Evolutionary conservation across 1,140 invertebrate species (phyloP), one percentile per base, ranked within the genome.

Genomic region (Grapholita molesta): DNA sequence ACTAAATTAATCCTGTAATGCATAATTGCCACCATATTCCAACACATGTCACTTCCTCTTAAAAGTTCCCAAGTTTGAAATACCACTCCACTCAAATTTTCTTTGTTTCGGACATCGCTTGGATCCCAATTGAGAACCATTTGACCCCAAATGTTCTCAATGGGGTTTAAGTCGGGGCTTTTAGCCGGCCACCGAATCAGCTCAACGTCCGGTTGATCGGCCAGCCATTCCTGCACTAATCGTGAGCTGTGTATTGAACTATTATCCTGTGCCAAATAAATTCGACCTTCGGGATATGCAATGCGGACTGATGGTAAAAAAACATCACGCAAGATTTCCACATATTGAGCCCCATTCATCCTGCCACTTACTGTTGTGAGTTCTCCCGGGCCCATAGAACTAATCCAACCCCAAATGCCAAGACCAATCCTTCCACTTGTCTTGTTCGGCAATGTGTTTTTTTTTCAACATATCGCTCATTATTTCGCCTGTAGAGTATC

Each of bases 61-160:
- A 42, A 30, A 33, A 28, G n/a, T 66, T 52, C 66, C 66, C 35
- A 48, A 21, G 25, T 67, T 9, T n/a, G 2, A 11, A 23, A 15
- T 15, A 67, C 35, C 24, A 21, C 32, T 24, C 9, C n/a, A 6
- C 21, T 67, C 12, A 67, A 32, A 24, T 42, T 32, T 28, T 52
- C 9, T 23, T 24, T 42, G 8, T 48, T 52, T 67, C 38, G 38
- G 11, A 48, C 24, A 18, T 67, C 42, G n/a, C 11, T 23, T 24
- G 35, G 24, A 35, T 67, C 66, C 71, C 71, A 72, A 35, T 65
- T 70, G 11, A 42, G 30, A 15, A 69, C 38, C 70, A 61, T 74
- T 70, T 71, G 74, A 68, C 66, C 70, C 70, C 70, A 72, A 57
- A 74, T 42, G 68, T 74, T 53, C 64, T 74, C 72, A 24, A 71